These are phyloP conservation scores for Toxonevra muliebris DNA, from an alignment of 2,888 invertebrate genomes.

Conservation along the genomic window DNA sequence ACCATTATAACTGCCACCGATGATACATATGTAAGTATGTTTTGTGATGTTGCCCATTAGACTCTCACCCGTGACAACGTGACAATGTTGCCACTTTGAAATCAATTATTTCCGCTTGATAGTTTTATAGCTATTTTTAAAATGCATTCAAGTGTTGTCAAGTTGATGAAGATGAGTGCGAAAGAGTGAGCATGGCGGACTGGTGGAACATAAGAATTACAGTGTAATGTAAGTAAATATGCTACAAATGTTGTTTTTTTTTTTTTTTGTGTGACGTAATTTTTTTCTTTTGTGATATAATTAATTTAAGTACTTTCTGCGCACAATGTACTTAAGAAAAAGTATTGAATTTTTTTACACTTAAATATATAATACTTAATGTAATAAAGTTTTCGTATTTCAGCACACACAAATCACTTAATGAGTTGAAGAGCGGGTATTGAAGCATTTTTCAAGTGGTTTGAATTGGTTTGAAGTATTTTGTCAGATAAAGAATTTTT, in stretches of 20 bases:
- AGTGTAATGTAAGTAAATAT: no score
- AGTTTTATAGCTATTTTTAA: conserved; percentile 16
- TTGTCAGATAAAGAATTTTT: no score
- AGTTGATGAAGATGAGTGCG: background rate
- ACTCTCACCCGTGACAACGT: conserved; percentile 23
- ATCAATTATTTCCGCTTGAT: conserved; percentile 39
- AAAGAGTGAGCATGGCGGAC: background rate
- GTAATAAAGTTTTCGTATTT: background rate
- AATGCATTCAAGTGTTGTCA: background rate
- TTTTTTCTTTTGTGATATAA: background rate
- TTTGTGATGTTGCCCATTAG: background rate
- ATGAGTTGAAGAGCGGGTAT: no score
- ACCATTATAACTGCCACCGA: no score
- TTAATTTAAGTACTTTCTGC: background rate
- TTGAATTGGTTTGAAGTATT: no score
- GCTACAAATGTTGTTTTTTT: background rate
- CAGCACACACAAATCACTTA: no score
- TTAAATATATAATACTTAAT: background rate
- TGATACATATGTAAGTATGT: background rate
- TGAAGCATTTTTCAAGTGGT: no score
- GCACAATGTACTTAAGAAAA: no score
- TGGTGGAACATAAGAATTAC: no score
- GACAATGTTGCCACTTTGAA: conserved; percentile 39
- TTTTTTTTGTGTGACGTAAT: background rate
- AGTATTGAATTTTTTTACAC: background rate